Evolutionary conservation across 2,113 vertebrate species (phyloP), one percentile per base, ranked within the genome.

Genomic region (Balaeniceps rex): DNA sequence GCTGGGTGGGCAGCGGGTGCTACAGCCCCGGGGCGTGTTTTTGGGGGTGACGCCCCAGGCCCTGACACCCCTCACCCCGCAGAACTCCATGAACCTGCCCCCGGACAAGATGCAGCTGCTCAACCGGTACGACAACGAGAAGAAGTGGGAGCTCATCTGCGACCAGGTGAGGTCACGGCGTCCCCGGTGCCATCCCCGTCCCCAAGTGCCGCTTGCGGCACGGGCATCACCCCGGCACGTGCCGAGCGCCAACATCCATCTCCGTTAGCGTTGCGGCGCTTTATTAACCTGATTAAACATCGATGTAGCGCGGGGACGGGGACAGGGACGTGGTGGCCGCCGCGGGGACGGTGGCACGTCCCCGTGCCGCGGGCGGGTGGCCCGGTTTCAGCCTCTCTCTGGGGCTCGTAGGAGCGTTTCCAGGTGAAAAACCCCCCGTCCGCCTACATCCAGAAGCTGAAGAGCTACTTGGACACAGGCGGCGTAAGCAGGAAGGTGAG

Each of bases 71-170:
- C 51, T 54, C 68, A 26, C 87, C 79, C 93, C 44, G 7, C 98
- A 99, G 99, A 99, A 99, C 96, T 97, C 98, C 91, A 99, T 99
- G 99, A 99, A 99, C 98, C 96, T 99, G 93, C 99, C 99, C 19
- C 99, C 99, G 0, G 99, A 99, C 83, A 99, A 99, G 98, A 98
- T 99, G 96, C 97, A 99, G 95, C 98, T 99, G 57, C 97, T 99
- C 66, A 99, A 98, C 95, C 99, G 99, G 88, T 99, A 99, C 1
- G 99, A 99, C 97, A 99, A 98, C 0, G 99, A 99, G 65, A 99
- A 99, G 98, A 99, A 99, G 90, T 99, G 99, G 99, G 99, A 99
- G 94, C 98, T 99, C 88, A 98, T 99, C 94, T 99, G 99, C 70
- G 99, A 99, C 97, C 99, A 99, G 99, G 99, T 99, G 95, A 95